A percentile compares a stretch with the other conserved stretches of the same genome.
Evolutionary conservation across 2,113 vertebrate genomes (phyloP).

Genomic region (Athene cunicularia): DNA sequence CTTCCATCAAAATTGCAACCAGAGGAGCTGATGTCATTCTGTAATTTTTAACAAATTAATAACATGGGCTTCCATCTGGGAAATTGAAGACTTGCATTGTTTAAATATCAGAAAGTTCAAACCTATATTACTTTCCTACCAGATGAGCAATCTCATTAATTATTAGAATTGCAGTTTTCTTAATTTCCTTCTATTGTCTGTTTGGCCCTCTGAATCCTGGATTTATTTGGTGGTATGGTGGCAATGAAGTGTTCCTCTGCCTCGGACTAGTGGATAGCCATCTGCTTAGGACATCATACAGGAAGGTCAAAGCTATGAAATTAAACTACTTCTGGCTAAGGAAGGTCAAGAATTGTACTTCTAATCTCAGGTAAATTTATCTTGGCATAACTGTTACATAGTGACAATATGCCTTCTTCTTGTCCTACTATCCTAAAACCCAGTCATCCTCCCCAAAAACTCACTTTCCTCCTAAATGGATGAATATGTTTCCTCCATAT

Average conservation of each 20-base stretch:
- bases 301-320: not conserved
- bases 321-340: not conserved
- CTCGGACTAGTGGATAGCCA: not conserved
- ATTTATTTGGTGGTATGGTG: not conserved
- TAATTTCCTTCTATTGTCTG: not conserved
- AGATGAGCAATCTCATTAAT: not conserved
- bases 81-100: not conserved
- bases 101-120: not conserved
- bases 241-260: not conserved
- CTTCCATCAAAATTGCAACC: not conserved
- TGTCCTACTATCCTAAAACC: not conserved
- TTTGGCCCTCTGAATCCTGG: not conserved
- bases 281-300: not conserved
- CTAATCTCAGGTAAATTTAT: not conserved
- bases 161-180: not conserved
- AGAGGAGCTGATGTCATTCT: not conserved
- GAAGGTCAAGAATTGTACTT: not conserved
- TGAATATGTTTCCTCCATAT: not conserved
- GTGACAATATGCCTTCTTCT: fast-evolving
- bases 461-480: not conserved
- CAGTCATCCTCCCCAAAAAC: not conserved
- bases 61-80: not conserved
- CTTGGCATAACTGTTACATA: not conserved
- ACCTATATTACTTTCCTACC: not conserved
- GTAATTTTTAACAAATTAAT: not conserved